phyloP scores from a whole-genome alignment of 2,113 vertebrate species.

The Pandion haliaetus region DNA sequence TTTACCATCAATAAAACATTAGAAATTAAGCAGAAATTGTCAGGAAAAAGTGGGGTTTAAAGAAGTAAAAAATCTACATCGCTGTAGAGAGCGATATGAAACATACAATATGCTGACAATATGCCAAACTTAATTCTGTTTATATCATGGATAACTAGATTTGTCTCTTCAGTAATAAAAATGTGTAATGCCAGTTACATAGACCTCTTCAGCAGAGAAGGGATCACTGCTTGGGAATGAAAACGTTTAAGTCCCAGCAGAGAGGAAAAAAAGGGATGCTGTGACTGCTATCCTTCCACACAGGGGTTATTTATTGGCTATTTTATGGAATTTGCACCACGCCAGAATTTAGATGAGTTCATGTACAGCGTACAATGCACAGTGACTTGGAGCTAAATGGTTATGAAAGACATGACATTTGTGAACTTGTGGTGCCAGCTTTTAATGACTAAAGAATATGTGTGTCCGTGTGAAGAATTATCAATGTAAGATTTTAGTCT shows the following conservation, averaged over 20 bases:
- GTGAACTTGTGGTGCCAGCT: neutral
- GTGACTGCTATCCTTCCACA: neutral
- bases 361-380: neutral
- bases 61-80: neutral
- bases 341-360: slow-evolving; percentile 30
- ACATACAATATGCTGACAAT: neutral
- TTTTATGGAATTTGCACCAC: neutral
- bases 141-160: neutral
- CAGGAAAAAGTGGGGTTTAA: neutral
- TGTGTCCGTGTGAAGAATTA: neutral
- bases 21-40: neutral
- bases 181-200: neutral
- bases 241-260: neutral
- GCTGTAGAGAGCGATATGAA: neutral
- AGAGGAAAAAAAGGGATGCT: neutral
- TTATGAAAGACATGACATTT: slow-evolving; percentile 12
- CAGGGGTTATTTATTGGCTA: slow-evolving; percentile 20
- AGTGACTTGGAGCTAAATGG: neutral
- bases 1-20: neutral
- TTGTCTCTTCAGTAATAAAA: slow-evolving; percentile 16
- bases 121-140: neutral
- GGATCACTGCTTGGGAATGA: neutral
- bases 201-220: neutral
- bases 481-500: neutral
- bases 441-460: neutral